These are phyloP conservation scores for Pogonus chalceus DNA, from an alignment of 1,140 invertebrate genomes.

Conservation along the genomic window DNA sequence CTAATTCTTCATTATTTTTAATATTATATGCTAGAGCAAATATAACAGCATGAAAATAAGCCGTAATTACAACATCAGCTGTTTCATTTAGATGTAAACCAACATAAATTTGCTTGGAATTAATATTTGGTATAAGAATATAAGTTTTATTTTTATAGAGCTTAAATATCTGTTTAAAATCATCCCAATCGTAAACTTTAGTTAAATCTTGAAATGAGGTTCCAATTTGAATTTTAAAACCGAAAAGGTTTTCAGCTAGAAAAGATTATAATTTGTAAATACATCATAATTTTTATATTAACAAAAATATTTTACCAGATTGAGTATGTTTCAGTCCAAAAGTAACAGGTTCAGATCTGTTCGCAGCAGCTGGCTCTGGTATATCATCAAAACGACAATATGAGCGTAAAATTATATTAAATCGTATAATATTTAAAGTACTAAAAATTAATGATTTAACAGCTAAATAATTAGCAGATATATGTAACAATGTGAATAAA, in stretches of 20 bases:
- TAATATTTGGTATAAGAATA: slow-evolving; percentile 37
- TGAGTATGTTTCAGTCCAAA: slow-evolving; percentile 37
- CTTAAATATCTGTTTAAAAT: slow-evolving; percentile 30
- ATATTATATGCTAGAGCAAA: slow-evolving; percentile 32
- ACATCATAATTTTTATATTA: slow-evolving; percentile 27
- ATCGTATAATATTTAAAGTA: slow-evolving; percentile 68
- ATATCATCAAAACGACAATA: slow-evolving; percentile 45
- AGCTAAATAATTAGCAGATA: slow-evolving; percentile 78
- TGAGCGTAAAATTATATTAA: slow-evolving; percentile 52
- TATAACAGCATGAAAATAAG: slow-evolving; percentile 43
- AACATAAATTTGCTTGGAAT: slow-evolving; percentile 37
- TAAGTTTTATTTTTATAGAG: slow-evolving; percentile 38
- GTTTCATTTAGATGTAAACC: slow-evolving; percentile 34
- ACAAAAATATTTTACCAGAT: slow-evolving; percentile 32
- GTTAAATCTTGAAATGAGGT: slow-evolving; percentile 39
- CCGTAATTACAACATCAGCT: slow-evolving; percentile 37
- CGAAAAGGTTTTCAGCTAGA: slow-evolving; percentile 39
- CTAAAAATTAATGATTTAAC: slow-evolving; percentile 63
- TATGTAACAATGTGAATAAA: slow-evolving; percentile 67
- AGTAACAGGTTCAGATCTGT: slow-evolving; percentile 48
- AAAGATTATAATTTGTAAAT: slow-evolving; percentile 26
- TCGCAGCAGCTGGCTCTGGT: slow-evolving; percentile 40
- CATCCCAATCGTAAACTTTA: slow-evolving; percentile 27
- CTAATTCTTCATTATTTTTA: slow-evolving; percentile 24
- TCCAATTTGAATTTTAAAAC: slow-evolving; percentile 42